Evolutionary conservation across 2,888 invertebrate species (phyloP).

Genomic region (Andricus quercusramuli): DNA sequence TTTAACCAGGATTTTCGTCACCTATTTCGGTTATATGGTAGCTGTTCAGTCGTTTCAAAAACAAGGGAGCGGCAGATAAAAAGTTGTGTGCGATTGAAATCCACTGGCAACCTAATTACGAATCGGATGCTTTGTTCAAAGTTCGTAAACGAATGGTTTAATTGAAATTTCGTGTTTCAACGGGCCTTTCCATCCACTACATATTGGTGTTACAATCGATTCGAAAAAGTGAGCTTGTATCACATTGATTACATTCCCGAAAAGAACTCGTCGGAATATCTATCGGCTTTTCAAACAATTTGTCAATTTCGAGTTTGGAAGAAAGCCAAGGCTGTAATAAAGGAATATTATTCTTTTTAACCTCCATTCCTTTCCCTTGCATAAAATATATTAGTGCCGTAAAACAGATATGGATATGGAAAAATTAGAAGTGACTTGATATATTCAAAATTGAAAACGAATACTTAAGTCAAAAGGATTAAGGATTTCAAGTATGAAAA

Average conservation of each 20-base stretch:
- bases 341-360: conserved; percentile 1
- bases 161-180: conserved; percentile 63
- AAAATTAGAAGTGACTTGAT: not conserved
- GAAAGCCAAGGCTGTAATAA: conserved; percentile 50
- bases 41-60: not conserved
- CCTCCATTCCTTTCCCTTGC: conserved; percentile 3
- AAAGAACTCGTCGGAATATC: conserved; percentile 51
- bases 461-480: not conserved
- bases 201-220: conserved; percentile 53
- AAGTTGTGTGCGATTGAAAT: not conserved
- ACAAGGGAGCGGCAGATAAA: not conserved
- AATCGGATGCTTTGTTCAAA: conserved; percentile 4
- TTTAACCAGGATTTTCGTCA: not conserved
- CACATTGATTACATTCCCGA: conserved; percentile 48
- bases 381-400: conserved; percentile 11
- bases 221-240: conserved; percentile 45
- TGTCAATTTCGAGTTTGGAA: conserved; percentile 57
- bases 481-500: too few species aligned
- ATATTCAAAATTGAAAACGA: not conserved
- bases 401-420: conserved; percentile 3
- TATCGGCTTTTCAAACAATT: conserved; percentile 54
- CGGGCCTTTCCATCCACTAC: conserved; percentile 47
- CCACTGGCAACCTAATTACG: not conserved
- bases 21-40: not conserved
- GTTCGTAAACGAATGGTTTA: conserved; percentile 48